Evolutionary conservation across 1,140 invertebrate genomes (phyloP), one percentile per base, ranked within the genome.

Genomic region (Wasmannia auropunctata): DNA sequence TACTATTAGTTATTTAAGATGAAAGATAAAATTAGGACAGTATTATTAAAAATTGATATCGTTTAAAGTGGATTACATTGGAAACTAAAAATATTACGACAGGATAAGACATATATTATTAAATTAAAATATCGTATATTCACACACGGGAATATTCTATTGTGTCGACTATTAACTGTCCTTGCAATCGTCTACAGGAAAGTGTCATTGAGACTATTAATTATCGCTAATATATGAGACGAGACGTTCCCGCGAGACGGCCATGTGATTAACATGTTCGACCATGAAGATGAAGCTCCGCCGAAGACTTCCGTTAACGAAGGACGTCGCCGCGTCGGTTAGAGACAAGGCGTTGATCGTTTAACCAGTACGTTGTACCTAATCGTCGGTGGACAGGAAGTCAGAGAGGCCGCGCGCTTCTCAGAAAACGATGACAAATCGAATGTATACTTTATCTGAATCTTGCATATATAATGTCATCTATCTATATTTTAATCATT

Each of bases 191-290:
- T 67, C 11, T 4, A 19, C 37, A 56, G 19, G 49, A 69, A 31
- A 56, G 4, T 81, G 16, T 6, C 34, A 70, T 54, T 37, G 19
- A 72, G 11, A 7, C 19, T n/a, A 43, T 43, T 81, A 81, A 81
- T 81, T 81, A 72, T 81, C 79, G 49, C 1, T 72, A 81, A 81
- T 56, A 22, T 31, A 81, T 51, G 79, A n/a, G n/a, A 72, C 34
- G 19, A 43, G 49, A 81, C 49, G 46, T 72, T 69, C 22, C 34
- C 34, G 37, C 49, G 34, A 67, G 62, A 81, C 79, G 34, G 6
- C 34, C 7, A 31, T 58, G 49, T 34, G 37, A 81, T 81, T 81
- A 81, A 81, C 65, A 81, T 72, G 79, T 81, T 81, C 65, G 65
- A 43, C 3, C 25, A 72, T 37, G 49, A 70, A 72, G 65, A 43